phyloP scores from a whole-genome alignment of 2,888 invertebrate genomes.

The Parnassius apollo region DNA sequence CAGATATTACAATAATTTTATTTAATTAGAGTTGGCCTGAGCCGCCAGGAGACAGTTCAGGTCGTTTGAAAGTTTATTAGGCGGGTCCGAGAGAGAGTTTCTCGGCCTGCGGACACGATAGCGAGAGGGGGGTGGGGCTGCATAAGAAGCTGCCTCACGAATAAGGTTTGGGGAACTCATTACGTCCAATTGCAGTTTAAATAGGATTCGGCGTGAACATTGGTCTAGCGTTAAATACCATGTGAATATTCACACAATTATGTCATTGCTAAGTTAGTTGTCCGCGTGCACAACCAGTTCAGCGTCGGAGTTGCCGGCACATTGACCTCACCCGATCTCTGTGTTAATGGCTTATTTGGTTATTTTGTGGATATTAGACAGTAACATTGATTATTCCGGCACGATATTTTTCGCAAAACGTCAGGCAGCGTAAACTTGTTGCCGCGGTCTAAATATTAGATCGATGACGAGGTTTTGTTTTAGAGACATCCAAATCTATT shows the following conservation, averaged over 20 bases:
- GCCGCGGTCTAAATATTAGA: not conserved
- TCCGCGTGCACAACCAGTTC: conserved; percentile 18
- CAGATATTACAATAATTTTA: too few species aligned
- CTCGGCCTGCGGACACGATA: too few species aligned
- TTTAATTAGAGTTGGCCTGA: too few species aligned
- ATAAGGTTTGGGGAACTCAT: not conserved
- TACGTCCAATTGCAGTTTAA: conserved; percentile 4
- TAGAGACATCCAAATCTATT: too few species aligned
- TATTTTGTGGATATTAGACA: conserved; percentile 16
- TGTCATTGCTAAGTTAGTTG: conserved; percentile 38
- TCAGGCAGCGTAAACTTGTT: too few species aligned
- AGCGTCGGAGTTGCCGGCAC: conserved; percentile 4
- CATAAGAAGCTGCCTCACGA: too few species aligned
- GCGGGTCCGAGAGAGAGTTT: too few species aligned
- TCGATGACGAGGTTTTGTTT: not conserved
- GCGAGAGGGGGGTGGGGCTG: too few species aligned
- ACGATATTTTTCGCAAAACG: conserved; percentile 4
- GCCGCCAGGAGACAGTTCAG: too few species aligned
- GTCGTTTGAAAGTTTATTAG: too few species aligned
- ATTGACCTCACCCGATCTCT: conserved; percentile 24
- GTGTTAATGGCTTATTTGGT: conserved; percentile 24
- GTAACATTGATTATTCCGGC: conserved; percentile 17
- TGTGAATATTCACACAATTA: conserved; percentile 53
- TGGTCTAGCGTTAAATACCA: conserved; percentile 24
- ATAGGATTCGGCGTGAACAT: conserved; percentile 1